Conservation (phyloP, 2,797 vertebrate genomes). For the Trachurus trachurus region DNA sequence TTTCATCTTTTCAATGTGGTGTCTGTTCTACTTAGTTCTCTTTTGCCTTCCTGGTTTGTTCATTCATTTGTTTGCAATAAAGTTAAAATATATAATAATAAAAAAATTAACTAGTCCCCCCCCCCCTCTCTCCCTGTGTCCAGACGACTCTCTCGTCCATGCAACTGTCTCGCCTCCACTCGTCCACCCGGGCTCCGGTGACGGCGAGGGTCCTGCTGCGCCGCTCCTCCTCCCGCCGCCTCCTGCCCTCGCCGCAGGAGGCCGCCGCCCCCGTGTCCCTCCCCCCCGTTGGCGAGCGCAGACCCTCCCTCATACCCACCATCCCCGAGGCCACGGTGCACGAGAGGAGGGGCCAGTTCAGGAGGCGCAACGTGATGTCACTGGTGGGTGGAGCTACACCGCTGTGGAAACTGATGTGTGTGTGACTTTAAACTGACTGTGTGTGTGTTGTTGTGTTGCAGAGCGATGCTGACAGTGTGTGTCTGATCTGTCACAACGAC, state of each 20-base stretch:
- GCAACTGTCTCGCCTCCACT: constrained; percentile 82
- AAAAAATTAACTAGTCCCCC: too few relatives aligned
- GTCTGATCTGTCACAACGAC: constrained; percentile 83
- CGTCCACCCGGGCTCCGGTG: constrained; percentile 76
- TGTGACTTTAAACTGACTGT: not conserved
- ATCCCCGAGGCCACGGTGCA: constrained; percentile 83
- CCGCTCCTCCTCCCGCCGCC: constrained; percentile 73
- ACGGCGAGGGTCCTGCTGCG: constrained; percentile 84
- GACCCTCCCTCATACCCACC: constrained; percentile 75
- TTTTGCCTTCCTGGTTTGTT: too few relatives aligned
- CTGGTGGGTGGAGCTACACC: constrained; percentile 66
- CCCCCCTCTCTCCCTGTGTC: not conserved
- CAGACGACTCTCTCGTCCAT: constrained; percentile 87
- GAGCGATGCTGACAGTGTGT: constrained; percentile 78
- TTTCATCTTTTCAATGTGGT: too few relatives aligned
- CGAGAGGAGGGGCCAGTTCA: constrained; percentile 84
- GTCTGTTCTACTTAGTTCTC: too few relatives aligned
- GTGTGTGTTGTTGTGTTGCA: constrained; percentile 54
- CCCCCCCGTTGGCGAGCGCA: constrained; percentile 51
- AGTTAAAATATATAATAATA: too few relatives aligned
- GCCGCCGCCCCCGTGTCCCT: constrained; percentile 28
- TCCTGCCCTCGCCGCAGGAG: constrained; percentile 77
- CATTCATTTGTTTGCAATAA: too few relatives aligned
- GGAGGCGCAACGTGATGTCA: constrained; percentile 88
- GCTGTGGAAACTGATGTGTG: not conserved